phyloP scores from a whole-genome alignment of 2,888 invertebrate species.

The Coecobrya sp. region DNA sequence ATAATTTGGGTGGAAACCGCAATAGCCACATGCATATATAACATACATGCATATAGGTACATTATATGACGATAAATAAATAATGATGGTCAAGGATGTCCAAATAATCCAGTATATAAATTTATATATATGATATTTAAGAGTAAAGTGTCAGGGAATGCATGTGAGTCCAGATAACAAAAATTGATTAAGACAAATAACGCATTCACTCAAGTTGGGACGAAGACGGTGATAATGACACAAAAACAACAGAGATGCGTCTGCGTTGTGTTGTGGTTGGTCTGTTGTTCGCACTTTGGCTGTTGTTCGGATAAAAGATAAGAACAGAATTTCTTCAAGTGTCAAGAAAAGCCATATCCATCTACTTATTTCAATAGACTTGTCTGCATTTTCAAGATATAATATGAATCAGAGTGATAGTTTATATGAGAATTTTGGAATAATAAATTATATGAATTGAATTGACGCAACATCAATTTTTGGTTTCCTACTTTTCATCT shows the following conservation, averaged over 20 bases:
- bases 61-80: neutral
- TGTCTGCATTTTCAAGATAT: too few relatives aligned
- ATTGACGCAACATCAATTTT: neutral
- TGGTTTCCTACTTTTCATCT: neutral
- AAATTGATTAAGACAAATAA: too few relatives aligned
- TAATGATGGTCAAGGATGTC: slow-evolving; percentile 21
- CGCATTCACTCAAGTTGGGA: too few relatives aligned
- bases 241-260: neutral
- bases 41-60: too few relatives aligned
- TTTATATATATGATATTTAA: too few relatives aligned
- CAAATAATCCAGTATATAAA: neutral
- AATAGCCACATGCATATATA: slow-evolving; percentile 54
- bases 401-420: too few relatives aligned
- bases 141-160: too few relatives aligned
- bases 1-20: slow-evolving; percentile 52
- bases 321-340: neutral
- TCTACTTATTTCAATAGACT: too few relatives aligned
- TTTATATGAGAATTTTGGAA: neutral
- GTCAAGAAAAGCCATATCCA: too few relatives aligned
- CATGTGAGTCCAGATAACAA: too few relatives aligned
- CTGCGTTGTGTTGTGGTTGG: neutral
- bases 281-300: neutral
- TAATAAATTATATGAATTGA: neutral
- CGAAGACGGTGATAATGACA: too few relatives aligned
- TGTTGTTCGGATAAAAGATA: slow-evolving; percentile 1